phyloP scores from a whole-genome alignment of 2,888 invertebrate genomes.

The Chrysolina oricalcia region DNA sequence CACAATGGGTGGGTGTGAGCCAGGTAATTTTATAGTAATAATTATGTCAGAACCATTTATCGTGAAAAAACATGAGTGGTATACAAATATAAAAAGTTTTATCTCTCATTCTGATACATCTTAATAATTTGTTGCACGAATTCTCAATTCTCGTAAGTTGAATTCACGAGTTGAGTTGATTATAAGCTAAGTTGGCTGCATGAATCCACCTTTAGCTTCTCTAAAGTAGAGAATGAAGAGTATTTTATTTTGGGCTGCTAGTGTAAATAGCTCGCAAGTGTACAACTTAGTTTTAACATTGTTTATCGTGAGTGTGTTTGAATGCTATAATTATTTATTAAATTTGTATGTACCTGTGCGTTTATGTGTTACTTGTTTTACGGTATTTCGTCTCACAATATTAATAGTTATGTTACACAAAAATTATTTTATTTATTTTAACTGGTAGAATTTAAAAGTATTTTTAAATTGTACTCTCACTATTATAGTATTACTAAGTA shows the following conservation, averaged over 20 bases:
- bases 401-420: slow-evolving; percentile 28
- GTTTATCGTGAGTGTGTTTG: slow-evolving; percentile 39
- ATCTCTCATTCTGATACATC: too few relatives aligned
- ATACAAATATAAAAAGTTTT: too few relatives aligned
- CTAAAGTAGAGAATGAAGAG: background rate
- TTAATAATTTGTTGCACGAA: too few relatives aligned
- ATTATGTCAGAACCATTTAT: too few relatives aligned
- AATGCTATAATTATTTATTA: slow-evolving; percentile 58
- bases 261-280: slow-evolving; percentile 47
- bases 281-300: slow-evolving; percentile 51
- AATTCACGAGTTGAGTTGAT: too few relatives aligned
- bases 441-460: slow-evolving; percentile 43
- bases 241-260: slow-evolving; percentile 43
- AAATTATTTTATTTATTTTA: slow-evolving; percentile 47
- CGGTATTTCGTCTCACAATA: slow-evolving; percentile 44
- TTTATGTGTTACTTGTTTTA: slow-evolving; percentile 50
- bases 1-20: too few relatives aligned
- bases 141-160: too few relatives aligned
- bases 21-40: too few relatives aligned
- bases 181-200: too few relatives aligned
- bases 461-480: slow-evolving; percentile 58
- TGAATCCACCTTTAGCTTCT: too few relatives aligned
- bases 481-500: slow-evolving; percentile 67
- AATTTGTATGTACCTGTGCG: slow-evolving; percentile 55
- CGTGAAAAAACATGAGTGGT: too few relatives aligned